These are phyloP conservation scores for Drosophila baimaii DNA, from an alignment of 1,140 invertebrate species.

Conservation along the genomic window DNA sequence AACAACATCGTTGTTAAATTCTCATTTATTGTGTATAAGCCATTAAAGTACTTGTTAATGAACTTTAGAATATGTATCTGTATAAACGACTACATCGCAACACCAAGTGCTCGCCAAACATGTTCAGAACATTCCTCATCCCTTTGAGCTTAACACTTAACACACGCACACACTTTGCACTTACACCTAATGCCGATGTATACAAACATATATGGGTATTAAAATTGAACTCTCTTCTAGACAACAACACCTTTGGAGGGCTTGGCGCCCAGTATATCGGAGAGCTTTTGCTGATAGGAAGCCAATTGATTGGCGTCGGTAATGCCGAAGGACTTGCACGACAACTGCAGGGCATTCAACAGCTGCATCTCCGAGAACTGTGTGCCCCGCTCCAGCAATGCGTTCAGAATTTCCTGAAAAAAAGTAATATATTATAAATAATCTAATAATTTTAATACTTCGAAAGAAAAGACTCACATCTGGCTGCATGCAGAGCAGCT, in stretches of 20 bases:
- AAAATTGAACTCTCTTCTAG: constrained; percentile 48
- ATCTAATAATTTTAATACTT: too few species aligned
- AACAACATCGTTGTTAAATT: constrained; percentile 56
- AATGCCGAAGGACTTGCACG: constrained; percentile 85
- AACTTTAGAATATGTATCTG: constrained; percentile 67
- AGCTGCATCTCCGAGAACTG: constrained; percentile 94
- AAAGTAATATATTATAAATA: not conserved
- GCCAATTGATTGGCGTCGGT: constrained; percentile 84
- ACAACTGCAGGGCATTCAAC: constrained; percentile 92
- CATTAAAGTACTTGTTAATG: constrained; percentile 68
- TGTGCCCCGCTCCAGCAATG: constrained; percentile 91
- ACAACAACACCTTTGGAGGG: constrained; percentile 80
- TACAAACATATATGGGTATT: constrained; percentile 33
- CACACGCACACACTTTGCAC: constrained; percentile 48
- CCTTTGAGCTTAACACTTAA: constrained; percentile 58
- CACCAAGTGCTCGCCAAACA: constrained; percentile 66
- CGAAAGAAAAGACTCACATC: constrained; percentile 85
- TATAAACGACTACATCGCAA: constrained; percentile 63
- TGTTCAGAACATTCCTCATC: constrained; percentile 71
- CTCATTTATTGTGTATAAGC: constrained; percentile 69
- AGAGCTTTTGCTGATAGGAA: constrained; percentile 85
- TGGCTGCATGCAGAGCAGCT: constrained; percentile 92
- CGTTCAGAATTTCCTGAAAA: constrained; percentile 92
- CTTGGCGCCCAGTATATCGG: constrained; percentile 85
- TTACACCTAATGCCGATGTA: constrained; percentile 51